Evolutionary conservation across 2,797 vertebrate genomes (phyloP), one percentile per base, ranked within the genome.

Genomic region (Mormyrops boulengeri): DNA sequence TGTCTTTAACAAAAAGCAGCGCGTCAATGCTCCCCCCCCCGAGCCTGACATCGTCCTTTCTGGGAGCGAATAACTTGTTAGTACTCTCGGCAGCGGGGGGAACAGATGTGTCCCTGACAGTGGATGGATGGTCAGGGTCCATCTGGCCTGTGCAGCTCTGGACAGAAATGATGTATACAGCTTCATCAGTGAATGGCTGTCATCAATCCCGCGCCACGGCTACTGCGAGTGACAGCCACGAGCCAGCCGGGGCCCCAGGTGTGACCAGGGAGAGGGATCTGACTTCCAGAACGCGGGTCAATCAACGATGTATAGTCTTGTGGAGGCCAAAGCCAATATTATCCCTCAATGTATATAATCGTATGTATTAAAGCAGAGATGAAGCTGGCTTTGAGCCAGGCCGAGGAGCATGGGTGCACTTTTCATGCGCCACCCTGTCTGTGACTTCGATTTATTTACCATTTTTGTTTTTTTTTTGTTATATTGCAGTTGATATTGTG

Each of bases 121-220:
- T 96, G 96, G 97, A 98, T 98, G 96, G 96, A 98, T 98, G 97
- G 96, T 97, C 97, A 95, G 93, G 96, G 96, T 97, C 97, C 97
- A 98, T 98, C 97, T 98, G 97, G 97, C 97, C 95, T 96, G 97
- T 96, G 96, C 97, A 97, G 96, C 97, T 93, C 96, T 95, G 96
- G 97, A 97, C 97, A 97, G 97, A 97, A 97, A 97, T 97, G 97
- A 98, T 98, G 97, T 97, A 98, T 97, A 97, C 97, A 97, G 97
- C 97, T 97, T 97, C 96, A 97, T 96, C 95, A 96, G 97, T 92
- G 97, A 97, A 97, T 97, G 97, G 96, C 95, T 95, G 96, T 97
- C 96, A 98, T 98, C 96, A 98, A 98, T 98, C 97, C 94, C 96
- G 94, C 91, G 93, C 96, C 95, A 94, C 95, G 96, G 96, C 95